Evolutionary conservation across 2,113 vertebrate genomes (phyloP).

Genomic region (Pycnonotus jocosus): DNA sequence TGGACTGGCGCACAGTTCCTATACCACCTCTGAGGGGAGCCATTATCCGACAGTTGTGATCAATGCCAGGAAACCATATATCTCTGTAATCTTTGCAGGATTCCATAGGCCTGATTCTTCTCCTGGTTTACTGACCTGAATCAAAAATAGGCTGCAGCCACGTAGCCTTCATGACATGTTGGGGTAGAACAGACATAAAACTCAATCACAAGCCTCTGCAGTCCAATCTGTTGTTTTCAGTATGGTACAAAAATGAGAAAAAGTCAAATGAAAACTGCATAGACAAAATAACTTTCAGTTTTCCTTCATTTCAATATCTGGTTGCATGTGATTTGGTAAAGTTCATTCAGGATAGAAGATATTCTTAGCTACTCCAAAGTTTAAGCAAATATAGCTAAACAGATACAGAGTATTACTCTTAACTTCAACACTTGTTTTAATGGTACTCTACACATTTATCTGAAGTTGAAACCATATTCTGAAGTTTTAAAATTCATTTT

Average conservation of each 20-base stretch:
- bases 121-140: not conserved
- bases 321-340: not conserved
- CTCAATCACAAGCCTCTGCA: not conserved
- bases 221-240: not conserved
- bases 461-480: not conserved
- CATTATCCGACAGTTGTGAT: slow-evolving; percentile 37
- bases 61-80: not conserved
- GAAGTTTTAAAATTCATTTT: not conserved
- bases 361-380: not conserved
- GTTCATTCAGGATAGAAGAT: not conserved
- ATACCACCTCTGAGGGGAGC: slow-evolving; percentile 58
- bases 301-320: not conserved
- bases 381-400: not conserved
- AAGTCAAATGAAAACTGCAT: not conserved
- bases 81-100: not conserved
- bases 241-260: not conserved
- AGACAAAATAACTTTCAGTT: not conserved
- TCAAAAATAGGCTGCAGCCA: not conserved
- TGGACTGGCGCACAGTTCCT: not conserved
- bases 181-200: not conserved
- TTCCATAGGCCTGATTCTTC: not conserved
- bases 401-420: not conserved
- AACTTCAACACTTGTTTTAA: not conserved
- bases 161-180: not conserved
- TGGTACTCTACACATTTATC: not conserved